Evolutionary conservation across 2,888 invertebrate species (phyloP).

Genomic region (Drosophila sordidula): DNA sequence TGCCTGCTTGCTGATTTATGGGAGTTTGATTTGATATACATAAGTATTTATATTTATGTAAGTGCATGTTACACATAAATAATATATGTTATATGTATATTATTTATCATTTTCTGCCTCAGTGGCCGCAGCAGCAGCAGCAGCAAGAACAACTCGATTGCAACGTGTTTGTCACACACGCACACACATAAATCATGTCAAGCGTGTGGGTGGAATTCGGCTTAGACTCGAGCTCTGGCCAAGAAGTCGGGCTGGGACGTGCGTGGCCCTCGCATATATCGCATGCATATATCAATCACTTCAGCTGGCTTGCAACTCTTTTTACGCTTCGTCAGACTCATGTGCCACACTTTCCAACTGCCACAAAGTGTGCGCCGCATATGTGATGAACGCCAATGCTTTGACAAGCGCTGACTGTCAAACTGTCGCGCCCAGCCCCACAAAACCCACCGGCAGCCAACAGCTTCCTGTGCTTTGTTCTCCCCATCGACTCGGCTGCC

Average conservation of each 20-base stretch:
- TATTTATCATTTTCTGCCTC: conserved; percentile 37
- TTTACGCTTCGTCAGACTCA: conserved; percentile 30
- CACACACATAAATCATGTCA: conserved; percentile 56
- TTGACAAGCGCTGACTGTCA: conserved; percentile 37
- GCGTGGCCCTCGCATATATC: conserved; percentile 28
- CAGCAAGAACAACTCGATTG: conserved; percentile 28
- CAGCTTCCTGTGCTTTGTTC: conserved; percentile 55
- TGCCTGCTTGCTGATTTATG: conserved; percentile 56
- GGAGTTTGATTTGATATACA: conserved; percentile 48
- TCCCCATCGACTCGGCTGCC: neutral
- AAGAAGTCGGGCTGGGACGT: conserved; percentile 31
- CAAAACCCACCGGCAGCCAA: neutral
- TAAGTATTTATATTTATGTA: conserved; percentile 9
- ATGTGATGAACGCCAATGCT: conserved; percentile 43
- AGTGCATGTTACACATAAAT: neutral
- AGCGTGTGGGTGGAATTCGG: conserved; percentile 39
- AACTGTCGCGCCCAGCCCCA: conserved; percentile 24
- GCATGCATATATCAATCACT: conserved; percentile 64
- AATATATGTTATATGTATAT: conserved; percentile 17
- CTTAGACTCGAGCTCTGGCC: conserved; percentile 8
- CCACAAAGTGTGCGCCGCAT: conserved; percentile 58
- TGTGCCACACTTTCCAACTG: conserved; percentile 58
- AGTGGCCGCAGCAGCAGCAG: conserved; percentile 17
- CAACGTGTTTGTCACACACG: conserved; percentile 52
- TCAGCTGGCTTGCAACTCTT: conserved; percentile 47